A percentile compares a stretch with the other conserved stretches of the same genome.
Evolutionary conservation across 2,888 invertebrate species (phyloP).

Genomic region (Eudemis profundana): DNA sequence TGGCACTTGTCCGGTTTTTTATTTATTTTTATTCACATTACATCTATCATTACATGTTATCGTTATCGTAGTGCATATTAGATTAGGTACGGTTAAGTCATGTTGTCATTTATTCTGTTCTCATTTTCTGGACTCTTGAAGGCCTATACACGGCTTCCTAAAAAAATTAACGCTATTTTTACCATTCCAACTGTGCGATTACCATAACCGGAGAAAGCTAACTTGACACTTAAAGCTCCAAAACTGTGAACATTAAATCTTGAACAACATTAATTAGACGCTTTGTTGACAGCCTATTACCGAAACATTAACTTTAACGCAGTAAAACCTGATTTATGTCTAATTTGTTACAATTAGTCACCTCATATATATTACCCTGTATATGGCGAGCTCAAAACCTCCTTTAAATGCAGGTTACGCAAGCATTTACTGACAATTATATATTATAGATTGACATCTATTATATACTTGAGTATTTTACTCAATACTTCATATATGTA

Average conservation of each 20-base stretch:
- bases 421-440: not conserved
- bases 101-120: no score
- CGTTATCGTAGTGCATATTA: no score
- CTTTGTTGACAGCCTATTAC: not conserved
- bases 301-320: not conserved
- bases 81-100: no score
- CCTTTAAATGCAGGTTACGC: not conserved
- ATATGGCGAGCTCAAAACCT: not conserved
- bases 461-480: no score
- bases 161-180: no score
- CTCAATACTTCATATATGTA: no score
- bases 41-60: no score
- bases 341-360: constrained; percentile 17
- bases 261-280: not conserved
- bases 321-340: constrained; percentile 13
- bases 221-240: constrained; percentile 14
- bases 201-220: constrained; percentile 26
- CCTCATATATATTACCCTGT: not conserved
- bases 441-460: not conserved
- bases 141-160: no score
- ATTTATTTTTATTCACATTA: no score
- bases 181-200: constrained; percentile 10
- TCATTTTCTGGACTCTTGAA: no score
- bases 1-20: no score
- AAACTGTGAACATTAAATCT: constrained; percentile 30